Evolutionary conservation across 2,888 invertebrate species (phyloP).

Genomic region (Brenthis ino): DNA sequence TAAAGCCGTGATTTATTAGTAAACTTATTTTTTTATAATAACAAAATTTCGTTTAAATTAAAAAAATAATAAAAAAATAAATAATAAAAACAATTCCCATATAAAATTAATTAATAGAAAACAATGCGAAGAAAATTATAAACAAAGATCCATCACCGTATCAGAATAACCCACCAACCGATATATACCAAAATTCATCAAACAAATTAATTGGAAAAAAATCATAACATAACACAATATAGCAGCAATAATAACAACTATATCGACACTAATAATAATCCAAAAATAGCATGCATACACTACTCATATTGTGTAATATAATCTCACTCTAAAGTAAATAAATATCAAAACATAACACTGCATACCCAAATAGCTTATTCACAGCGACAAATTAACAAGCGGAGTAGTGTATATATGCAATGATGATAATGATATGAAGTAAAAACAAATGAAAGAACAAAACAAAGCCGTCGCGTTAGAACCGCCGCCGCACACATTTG

Average conservation of each 20-base stretch:
- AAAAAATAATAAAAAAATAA: slow-evolving; percentile 4
- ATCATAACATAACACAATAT: not conserved
- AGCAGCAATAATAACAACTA: too few species aligned
- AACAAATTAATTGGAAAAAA: slow-evolving; percentile 54
- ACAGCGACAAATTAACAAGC: too few species aligned
- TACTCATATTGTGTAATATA: too few species aligned
- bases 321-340: too few species aligned
- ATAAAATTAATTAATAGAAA: slow-evolving; percentile 48
- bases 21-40: slow-evolving; percentile 1
- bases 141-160: slow-evolving; percentile 73
- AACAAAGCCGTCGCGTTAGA: too few species aligned
- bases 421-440: slow-evolving; percentile 6
- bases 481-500: slow-evolving; percentile 13
- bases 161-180: slow-evolving; percentile 58
- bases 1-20: slow-evolving; percentile 30
- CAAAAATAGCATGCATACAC: slow-evolving; percentile 7
- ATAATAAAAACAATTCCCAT: slow-evolving; percentile 28
- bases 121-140: slow-evolving; percentile 61
- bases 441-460: too few species aligned
- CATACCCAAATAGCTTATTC: too few species aligned
- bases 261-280: not conserved
- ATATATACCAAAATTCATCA: slow-evolving; percentile 66
- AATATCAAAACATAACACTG: too few species aligned
- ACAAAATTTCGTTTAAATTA: not conserved
- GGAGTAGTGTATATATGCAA: slow-evolving; percentile 6